Conservation (phyloP, 2,797 vertebrate species). For the Chanos chanos region DNA sequence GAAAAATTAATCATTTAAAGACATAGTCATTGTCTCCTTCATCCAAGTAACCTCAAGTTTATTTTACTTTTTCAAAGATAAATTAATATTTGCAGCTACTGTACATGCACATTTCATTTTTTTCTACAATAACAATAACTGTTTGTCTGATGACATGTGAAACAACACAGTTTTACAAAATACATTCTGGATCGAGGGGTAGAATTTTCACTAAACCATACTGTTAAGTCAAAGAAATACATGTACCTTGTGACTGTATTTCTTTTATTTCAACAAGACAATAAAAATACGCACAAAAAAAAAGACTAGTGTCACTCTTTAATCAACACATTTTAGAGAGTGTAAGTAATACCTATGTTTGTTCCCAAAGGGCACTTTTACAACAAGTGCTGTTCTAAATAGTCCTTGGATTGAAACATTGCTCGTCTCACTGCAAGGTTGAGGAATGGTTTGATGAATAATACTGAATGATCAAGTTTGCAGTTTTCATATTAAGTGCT, state of each 20-base stretch:
- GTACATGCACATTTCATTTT: constrained; percentile 30
- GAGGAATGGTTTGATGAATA: constrained; percentile 18
- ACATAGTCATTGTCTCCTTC: constrained; percentile 19
- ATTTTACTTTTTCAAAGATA: constrained; percentile 41
- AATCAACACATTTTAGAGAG: constrained; percentile 35
- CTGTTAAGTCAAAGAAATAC: constrained; percentile 45
- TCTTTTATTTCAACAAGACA: constrained; percentile 42
- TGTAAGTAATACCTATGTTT: constrained; percentile 44
- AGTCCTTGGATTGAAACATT: constrained; percentile 15
- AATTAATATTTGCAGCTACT: constrained; percentile 40
- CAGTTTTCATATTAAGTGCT: constrained; percentile 47
- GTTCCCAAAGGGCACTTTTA: constrained; percentile 41
- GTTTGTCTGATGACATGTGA: constrained; percentile 38
- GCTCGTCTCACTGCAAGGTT: neutral
- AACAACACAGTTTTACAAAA: constrained; percentile 51
- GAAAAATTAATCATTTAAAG: constrained; percentile 27
- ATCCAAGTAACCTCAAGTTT: constrained; percentile 15
- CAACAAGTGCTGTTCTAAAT: constrained; percentile 47
- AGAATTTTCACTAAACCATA: constrained; percentile 31
- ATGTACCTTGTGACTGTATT: constrained; percentile 39
- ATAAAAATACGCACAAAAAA: constrained; percentile 33
- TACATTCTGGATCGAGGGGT: constrained; percentile 49
- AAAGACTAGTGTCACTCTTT: constrained; percentile 36
- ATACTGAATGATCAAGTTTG: constrained; percentile 39
- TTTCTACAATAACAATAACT: constrained; percentile 17